A percentile compares a stretch with the other conserved stretches of the same genome.
phyloP scores from a whole-genome alignment of 2,113 vertebrate genomes.

The Clinocottus analis region DNA sequence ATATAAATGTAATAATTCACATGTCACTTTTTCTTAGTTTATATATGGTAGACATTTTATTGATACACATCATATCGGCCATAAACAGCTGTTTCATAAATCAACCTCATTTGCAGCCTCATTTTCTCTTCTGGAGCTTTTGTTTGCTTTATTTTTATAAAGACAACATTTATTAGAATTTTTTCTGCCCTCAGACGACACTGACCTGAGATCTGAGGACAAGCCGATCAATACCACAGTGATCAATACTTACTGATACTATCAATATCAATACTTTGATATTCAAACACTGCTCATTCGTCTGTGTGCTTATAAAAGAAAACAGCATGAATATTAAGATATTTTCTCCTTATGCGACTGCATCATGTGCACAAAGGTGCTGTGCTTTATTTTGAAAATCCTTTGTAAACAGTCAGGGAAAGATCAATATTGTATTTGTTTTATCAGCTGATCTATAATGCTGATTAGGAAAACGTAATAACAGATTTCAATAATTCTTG shows the following conservation, averaged over 20 bases:
- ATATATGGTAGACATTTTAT: background rate
- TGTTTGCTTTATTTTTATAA: background rate
- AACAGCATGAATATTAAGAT: background rate
- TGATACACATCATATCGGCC: background rate
- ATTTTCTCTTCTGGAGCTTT: background rate
- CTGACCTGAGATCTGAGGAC: constrained; percentile 25
- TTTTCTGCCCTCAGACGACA: background rate
- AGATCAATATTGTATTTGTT: background rate
- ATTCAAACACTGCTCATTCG: background rate
- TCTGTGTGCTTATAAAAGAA: background rate
- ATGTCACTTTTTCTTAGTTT: background rate
- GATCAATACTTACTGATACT: background rate
- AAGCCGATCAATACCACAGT: background rate
- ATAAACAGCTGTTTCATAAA: background rate
- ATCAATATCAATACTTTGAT: constrained; percentile 10
- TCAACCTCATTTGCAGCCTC: background rate
- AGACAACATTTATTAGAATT: background rate
- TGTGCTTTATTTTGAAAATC: background rate
- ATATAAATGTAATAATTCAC: background rate
- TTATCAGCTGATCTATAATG: background rate
- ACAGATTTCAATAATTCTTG: background rate
- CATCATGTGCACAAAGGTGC: no score
- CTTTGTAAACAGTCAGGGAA: background rate
- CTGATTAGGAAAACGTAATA: background rate
- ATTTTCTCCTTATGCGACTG: no score